Evolutionary conservation across 2,888 invertebrate species (phyloP).

Genomic region (Sesamia inferens): DNA sequence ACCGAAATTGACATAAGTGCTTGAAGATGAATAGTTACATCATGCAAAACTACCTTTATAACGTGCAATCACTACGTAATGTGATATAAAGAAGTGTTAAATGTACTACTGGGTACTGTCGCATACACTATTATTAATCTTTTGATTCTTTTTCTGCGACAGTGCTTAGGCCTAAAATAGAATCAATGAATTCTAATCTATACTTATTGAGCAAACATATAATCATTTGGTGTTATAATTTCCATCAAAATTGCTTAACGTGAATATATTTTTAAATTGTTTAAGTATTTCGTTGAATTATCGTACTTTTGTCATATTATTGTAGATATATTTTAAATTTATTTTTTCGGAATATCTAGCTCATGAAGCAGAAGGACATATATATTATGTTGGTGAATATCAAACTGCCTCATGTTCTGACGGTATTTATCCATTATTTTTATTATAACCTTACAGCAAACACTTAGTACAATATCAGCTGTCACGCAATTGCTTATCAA

Average conservation of each 20-base stretch:
- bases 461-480: constrained; percentile 44
- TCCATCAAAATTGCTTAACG: constrained; percentile 58
- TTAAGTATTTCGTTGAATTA: constrained; percentile 68
- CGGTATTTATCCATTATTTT: constrained; percentile 7
- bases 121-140: constrained; percentile 11
- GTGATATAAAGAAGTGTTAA: constrained; percentile 33
- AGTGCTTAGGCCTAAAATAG: constrained; percentile 48
- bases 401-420: constrained; percentile 36
- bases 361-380: constrained; percentile 44
- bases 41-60: constrained; percentile 37
- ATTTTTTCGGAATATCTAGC: constrained; percentile 4
- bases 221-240: constrained; percentile 55
- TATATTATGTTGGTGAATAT: constrained; percentile 5
- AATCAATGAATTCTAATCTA: constrained; percentile 46
- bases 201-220: constrained; percentile 66
- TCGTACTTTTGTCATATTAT: constrained; percentile 66
- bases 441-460: constrained; percentile 33
- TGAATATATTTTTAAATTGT: constrained; percentile 63
- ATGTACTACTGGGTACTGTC: constrained; percentile 42
- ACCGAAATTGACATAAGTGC: constrained; percentile 67
- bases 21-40: constrained; percentile 23
- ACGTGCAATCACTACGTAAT: constrained; percentile 49
- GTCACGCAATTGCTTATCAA: constrained; percentile 38
- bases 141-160: constrained; percentile 28
- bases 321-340: constrained; percentile 27